Percentiles rank a stretch among this genome's conserved stretches.
Evolutionary conservation across 2,888 invertebrate genomes (phyloP).

Genomic region (Chesias legatella): DNA sequence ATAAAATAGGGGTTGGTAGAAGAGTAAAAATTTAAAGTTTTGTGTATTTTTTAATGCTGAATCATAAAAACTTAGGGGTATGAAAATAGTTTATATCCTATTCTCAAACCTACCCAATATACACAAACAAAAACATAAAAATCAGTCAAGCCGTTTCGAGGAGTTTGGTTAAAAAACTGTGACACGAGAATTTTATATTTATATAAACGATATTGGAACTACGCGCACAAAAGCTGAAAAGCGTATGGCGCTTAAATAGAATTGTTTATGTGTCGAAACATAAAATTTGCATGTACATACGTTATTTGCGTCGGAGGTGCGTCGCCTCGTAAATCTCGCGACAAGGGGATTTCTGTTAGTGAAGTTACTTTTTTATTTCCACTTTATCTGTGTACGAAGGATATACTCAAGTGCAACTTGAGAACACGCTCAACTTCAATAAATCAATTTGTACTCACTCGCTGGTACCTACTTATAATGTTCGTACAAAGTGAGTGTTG

Average conservation of each 20-base stretch:
- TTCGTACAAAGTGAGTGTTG: constrained; percentile 34
- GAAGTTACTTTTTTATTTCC: constrained; percentile 78
- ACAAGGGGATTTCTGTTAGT: constrained; percentile 78
- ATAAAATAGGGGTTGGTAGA: no score
- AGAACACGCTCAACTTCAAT: constrained; percentile 75
- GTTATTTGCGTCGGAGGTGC: constrained; percentile 70
- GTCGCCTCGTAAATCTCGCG: constrained; percentile 77
- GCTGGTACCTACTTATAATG: constrained; percentile 68
- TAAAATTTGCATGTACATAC: constrained; percentile 74
- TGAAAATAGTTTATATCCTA: no score
- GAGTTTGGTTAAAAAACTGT: no score
- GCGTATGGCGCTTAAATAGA: constrained; percentile 23
- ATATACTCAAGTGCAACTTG: constrained; percentile 75
- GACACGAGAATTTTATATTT: no score
- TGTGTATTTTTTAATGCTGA: no score
- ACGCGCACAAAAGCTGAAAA: constrained; percentile 12
- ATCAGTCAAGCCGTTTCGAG: no score
- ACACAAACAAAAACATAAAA: no score
- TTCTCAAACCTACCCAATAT: no score
- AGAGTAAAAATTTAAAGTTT: no score
- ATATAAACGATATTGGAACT: constrained; percentile 11
- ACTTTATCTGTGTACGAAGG: constrained; percentile 75
- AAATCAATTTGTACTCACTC: constrained; percentile 79
- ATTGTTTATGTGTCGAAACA: constrained; percentile 55
- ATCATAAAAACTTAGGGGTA: no score